A percentile compares a stretch with the other conserved stretches of the same genome.
Evolutionary conservation across 2,797 vertebrate species (phyloP).

Genomic region (Falco biarmicus): DNA sequence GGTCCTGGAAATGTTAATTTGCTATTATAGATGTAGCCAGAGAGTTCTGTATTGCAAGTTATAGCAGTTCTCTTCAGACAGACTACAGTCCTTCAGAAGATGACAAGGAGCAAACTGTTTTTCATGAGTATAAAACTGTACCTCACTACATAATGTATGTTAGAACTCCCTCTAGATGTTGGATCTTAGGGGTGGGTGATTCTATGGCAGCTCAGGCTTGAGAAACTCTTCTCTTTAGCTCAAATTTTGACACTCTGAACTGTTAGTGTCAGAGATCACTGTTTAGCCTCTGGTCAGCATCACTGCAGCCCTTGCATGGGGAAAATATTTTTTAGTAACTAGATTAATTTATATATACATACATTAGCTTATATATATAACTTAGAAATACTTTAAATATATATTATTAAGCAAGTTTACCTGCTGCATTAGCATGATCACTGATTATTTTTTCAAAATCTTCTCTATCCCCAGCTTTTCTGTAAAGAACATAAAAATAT

Average conservation of each 20-base stretch:
- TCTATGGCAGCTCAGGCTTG: not conserved
- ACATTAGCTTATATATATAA: not conserved
- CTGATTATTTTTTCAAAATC: slow-evolving; percentile 88
- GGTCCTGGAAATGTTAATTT: not conserved
- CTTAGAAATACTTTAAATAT: not conserved
- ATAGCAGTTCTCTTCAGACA: not conserved
- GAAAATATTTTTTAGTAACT: not conserved
- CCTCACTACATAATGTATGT: not conserved
- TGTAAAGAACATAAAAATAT: slow-evolving; percentile 70
- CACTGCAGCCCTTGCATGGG: not conserved
- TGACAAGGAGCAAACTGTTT: not conserved
- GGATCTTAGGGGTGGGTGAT: not conserved
- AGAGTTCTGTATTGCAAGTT: not conserved
- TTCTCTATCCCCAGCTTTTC: slow-evolving; percentile 78
- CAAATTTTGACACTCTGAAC: not conserved
- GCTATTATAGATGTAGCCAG: not conserved
- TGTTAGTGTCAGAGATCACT: not conserved
- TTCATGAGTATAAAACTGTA: not conserved
- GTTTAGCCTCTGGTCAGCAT: not conserved
- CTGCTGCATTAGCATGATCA: slow-evolving; percentile 85
- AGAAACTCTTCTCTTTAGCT: not conserved
- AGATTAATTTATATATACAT: not conserved
- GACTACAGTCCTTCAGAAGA: not conserved
- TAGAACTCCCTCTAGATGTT: not conserved
- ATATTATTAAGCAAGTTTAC: slow-evolving; percentile 73